A percentile compares a stretch with the other conserved stretches of the same genome.
These are phyloP conservation scores for Amia ocellicauda DNA, from an alignment of 2,113 vertebrate species.

Conservation along the genomic window DNA sequence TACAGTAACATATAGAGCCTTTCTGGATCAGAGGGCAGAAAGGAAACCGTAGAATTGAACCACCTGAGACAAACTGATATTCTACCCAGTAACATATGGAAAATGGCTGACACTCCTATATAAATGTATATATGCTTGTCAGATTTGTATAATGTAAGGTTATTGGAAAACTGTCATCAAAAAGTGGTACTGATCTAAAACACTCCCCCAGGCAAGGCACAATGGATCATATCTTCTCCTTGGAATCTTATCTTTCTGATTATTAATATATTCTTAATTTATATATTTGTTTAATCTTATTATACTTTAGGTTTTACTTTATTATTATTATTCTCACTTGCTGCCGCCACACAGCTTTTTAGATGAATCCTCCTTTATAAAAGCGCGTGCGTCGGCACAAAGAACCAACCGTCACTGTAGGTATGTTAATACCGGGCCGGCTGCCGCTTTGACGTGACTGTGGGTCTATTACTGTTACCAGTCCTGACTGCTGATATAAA, in stretches of 20 bases:
- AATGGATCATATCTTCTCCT: no score
- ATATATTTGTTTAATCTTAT: conserved; percentile 7
- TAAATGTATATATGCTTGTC: conserved; percentile 5
- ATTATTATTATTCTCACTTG: not conserved
- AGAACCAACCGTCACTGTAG: conserved; percentile 3
- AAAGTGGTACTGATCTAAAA: conserved; percentile 17
- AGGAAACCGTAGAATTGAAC: conserved; percentile 5
- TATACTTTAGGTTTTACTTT: not conserved
- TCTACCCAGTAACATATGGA: no score
- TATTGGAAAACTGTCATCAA: conserved; percentile 9
- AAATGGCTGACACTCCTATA: not conserved
- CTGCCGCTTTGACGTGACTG: not conserved
- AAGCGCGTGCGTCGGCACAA: not conserved
- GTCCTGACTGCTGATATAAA: conserved; percentile 38
- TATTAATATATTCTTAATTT: no score
- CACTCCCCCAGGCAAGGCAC: conserved; percentile 6
- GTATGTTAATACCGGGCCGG: not conserved
- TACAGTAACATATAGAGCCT: not conserved
- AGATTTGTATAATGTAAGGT: conserved; percentile 8
- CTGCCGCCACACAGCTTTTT: not conserved
- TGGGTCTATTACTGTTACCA: conserved; percentile 18
- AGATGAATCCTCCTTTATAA: not conserved
- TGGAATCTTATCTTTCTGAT: no score
- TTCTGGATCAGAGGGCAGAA: not conserved
- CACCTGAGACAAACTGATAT: no score